Conservation (phyloP, 2,888 invertebrate species). For the Muscina levida region DNA sequence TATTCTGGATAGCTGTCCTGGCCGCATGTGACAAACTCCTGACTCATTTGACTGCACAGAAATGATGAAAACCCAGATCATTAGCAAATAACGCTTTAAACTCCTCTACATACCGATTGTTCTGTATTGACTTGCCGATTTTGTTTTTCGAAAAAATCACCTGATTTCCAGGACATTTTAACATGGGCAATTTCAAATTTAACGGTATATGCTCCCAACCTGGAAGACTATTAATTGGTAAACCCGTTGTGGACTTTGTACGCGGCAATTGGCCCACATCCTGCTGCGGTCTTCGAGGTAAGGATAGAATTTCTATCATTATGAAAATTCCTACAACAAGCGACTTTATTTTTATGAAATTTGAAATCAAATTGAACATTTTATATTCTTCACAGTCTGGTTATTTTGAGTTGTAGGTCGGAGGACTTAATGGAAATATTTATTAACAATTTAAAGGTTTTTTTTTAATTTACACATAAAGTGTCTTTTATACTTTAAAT, state of each 20-base stretch:
- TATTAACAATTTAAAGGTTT: no score
- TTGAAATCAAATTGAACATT: no score
- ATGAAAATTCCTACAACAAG: no score
- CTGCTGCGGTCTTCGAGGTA: constrained; percentile 72
- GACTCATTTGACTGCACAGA: constrained; percentile 70
- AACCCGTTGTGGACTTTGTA: constrained; percentile 70
- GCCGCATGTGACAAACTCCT: constrained; percentile 75
- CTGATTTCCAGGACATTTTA: constrained; percentile 78
- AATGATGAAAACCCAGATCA: constrained; percentile 58
- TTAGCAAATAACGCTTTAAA: background rate
- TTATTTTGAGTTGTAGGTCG: no score
- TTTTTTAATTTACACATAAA: no score
- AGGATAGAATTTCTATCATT: constrained; percentile 76
- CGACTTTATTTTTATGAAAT: no score
- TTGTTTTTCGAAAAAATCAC: constrained; percentile 78
- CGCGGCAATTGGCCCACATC: constrained; percentile 55
- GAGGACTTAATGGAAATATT: no score
- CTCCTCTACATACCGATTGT: background rate
- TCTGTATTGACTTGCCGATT: constrained; percentile 76
- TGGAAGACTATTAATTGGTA: constrained; percentile 78
- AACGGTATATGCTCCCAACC: constrained; percentile 78
- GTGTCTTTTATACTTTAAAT: no score
- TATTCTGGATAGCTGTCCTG: constrained; percentile 79
- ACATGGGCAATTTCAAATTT: constrained; percentile 78
- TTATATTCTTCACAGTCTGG: no score